Percentiles rank a stretch among this genome's conserved stretches.
These are phyloP conservation scores for Xiphorhynchus erythropygius DNA, from an alignment of 2,797 vertebrate genomes.

Conservation along the genomic window DNA sequence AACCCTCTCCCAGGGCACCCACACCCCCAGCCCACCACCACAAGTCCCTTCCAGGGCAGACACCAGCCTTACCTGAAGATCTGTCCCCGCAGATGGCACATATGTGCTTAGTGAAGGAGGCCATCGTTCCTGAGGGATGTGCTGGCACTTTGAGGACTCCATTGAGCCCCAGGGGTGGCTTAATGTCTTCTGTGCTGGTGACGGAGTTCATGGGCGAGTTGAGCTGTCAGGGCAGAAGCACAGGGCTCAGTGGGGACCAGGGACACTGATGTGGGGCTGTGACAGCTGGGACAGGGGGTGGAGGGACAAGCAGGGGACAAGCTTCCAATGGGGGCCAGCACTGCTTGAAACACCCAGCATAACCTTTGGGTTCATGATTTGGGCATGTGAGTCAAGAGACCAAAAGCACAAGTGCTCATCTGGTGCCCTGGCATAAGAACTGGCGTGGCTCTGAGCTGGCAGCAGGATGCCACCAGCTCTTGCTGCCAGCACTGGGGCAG, in stretches of 20 bases:
- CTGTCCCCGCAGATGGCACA: slow-evolving; percentile 98
- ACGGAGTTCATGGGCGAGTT: slow-evolving; percentile 97
- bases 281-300: not conserved
- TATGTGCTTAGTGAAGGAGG: slow-evolving; percentile 98
- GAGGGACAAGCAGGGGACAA: not conserved
- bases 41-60: fast-evolving
- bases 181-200: slow-evolving; percentile 97
- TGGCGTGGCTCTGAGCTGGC: not conserved
- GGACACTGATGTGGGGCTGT: not conserved
- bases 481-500: not conserved
- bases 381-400: not conserved
- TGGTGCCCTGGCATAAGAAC: not conserved
- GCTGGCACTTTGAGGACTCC: slow-evolving; percentile 96
- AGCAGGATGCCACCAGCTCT: not conserved
- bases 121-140: slow-evolving; percentile 88
- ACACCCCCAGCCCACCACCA: fast-evolving
- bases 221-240: slow-evolving; percentile 77
- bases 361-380: not conserved
- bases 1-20: not conserved
- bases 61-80: slow-evolving; percentile 88
- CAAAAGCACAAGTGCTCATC: not conserved
- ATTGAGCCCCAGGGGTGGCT: slow-evolving; percentile 94
- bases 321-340: not conserved
- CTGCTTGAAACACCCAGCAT: not conserved
- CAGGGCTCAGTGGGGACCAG: not conserved